Evolutionary conservation across 2,113 vertebrate species (phyloP).

Genomic region (Canis aureus): DNA sequence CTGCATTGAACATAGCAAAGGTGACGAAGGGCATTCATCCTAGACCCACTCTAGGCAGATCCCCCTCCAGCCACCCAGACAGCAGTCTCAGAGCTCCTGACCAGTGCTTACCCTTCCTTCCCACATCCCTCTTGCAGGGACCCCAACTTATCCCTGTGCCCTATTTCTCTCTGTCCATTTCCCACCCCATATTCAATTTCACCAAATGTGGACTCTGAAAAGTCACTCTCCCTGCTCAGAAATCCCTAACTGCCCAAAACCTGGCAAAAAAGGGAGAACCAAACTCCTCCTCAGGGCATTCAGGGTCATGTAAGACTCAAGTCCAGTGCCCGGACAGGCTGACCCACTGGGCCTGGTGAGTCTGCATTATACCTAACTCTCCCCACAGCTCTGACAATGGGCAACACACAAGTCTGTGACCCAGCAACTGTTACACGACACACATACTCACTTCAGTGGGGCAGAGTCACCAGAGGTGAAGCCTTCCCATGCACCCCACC

Average conservation of each 20-base stretch:
- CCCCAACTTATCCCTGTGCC: neutral
- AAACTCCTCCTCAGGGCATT: neutral
- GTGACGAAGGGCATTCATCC: no score
- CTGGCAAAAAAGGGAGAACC: neutral
- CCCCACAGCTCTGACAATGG: neutral
- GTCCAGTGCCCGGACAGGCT: neutral
- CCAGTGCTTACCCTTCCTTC: accelerated
- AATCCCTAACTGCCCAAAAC: neutral
- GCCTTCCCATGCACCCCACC: no score
- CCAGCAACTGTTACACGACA: accelerated
- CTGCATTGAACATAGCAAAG: accelerated
- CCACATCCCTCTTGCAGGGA: neutral
- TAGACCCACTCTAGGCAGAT: accelerated
- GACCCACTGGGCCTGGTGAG: neutral
- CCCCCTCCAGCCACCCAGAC: neutral
- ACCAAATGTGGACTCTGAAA: neutral
- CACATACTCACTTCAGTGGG: accelerated
- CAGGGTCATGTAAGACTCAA: neutral
- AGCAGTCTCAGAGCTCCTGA: neutral
- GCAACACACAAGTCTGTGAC: no score
- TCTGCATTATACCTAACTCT: neutral
- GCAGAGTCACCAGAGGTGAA: neutral
- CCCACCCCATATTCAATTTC: neutral
- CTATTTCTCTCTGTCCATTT: neutral
- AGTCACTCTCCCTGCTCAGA: neutral